Evolutionary conservation across 2,888 invertebrate species (phyloP).

Genomic region (Microplitis manilae): DNA sequence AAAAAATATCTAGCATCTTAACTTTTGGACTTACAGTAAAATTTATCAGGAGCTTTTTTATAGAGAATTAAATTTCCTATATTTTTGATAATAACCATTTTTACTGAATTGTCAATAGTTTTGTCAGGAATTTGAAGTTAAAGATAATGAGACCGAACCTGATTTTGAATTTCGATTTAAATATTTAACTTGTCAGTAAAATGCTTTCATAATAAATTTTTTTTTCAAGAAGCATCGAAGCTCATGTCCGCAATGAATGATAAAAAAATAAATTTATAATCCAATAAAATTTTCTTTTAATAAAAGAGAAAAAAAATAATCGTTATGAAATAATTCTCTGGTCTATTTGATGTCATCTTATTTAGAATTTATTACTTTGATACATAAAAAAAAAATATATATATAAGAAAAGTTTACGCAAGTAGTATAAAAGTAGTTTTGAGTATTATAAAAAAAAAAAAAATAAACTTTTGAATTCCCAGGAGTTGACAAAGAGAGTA

Average conservation of each 20-base stretch:
- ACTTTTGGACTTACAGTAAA: no score
- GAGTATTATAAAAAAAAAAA: slow-evolving; percentile 2
- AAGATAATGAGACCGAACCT: no score
- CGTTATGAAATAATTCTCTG: neutral
- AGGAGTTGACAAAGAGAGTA: slow-evolving; percentile 11
- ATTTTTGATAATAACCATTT: no score
- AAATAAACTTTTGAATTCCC: neutral
- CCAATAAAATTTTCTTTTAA: neutral
- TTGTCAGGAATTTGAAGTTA: no score
- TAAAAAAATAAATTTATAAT: neutral
- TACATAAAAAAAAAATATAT: neutral
- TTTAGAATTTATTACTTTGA: neutral
- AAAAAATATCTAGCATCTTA: no score
- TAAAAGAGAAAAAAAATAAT: neutral
- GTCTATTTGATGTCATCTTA: neutral
- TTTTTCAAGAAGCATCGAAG: no score
- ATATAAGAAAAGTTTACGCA: neutral
- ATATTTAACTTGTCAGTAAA: no score
- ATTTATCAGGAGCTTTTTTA: no score
- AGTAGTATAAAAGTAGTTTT: neutral
- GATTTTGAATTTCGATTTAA: no score
- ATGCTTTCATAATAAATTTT: no score
- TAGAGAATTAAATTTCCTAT: no score
- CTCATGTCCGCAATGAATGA: neutral
- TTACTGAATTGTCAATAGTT: no score